Base-by-base conservation (phyloP, 2,113 vertebrate genomes). In the Antigone vipio region DNA sequence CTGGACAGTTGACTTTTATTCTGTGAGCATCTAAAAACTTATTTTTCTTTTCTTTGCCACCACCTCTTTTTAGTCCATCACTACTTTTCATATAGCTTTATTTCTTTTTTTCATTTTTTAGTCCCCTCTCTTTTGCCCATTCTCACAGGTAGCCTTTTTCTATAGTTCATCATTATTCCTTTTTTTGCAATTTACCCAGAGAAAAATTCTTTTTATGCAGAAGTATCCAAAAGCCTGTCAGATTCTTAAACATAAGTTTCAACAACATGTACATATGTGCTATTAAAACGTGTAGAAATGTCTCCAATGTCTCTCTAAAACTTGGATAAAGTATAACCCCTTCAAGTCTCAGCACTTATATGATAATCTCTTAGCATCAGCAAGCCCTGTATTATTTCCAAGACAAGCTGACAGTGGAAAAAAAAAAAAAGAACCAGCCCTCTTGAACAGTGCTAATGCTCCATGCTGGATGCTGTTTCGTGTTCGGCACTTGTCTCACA, bases 211-310 rank as follows among this genome's bases (percentile, higher is more conserved):
- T 8, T 50, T n/a, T 11, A 42, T 6, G 8, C 7, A 32, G 10
- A 75, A 24, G 17, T 66, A 86, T 59, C 24, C 21, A 71, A 59
- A 63, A 81, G 24, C 3, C 32, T 82, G 3, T 68, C 69, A 69
- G 19, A 40, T 38, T 58, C 13, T 52, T 55, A 52, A 11, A 38
- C 6, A 4, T 32, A 50, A n/a, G 4, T 53, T 40, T 47, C 45
- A 78, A 20, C 40, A 42, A 35, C 24, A 32, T 0, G 0, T 40
- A 53, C 8, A 14, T 19, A 29, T 0, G 0, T 16, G n/a, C 53
- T 49, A 68, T 4, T 68, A 14, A 62, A 81, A 34, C 0, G 5
- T n/a, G 26, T 13, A 78, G 53, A 78, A 67, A 16, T 6, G 13
- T 40, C 11, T 69, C 40, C 26, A 58, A 30, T 32, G n/a, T n/a